These are phyloP conservation scores for Mesaphorura yosii DNA, from an alignment of 1,140 invertebrate genomes.

Conservation along the genomic window DNA sequence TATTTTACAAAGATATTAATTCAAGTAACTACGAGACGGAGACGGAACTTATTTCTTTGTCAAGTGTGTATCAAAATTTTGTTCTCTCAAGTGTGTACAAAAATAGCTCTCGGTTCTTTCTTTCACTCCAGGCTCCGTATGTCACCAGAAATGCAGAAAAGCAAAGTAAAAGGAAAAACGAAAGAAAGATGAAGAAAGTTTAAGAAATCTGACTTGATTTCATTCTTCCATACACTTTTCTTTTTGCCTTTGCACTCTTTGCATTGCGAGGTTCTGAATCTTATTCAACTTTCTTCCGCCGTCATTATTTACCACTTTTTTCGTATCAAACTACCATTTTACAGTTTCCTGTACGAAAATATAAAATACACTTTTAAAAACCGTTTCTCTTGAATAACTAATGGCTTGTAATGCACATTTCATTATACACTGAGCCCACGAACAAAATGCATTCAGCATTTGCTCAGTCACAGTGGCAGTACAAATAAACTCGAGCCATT, in stretches of 20 bases:
- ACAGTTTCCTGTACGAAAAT: background rate
- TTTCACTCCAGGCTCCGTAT: background rate
- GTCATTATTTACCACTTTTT: slow-evolving; percentile 33
- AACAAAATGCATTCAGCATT: background rate
- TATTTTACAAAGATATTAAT: too few relatives aligned
- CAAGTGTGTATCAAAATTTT: too few relatives aligned
- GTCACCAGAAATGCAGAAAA: background rate
- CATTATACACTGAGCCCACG: background rate
- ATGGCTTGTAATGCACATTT: background rate
- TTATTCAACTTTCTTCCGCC: slow-evolving; percentile 10
- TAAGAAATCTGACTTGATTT: too few relatives aligned
- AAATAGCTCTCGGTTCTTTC: too few relatives aligned
- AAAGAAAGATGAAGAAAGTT: slow-evolving; percentile 13
- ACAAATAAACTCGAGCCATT: background rate
- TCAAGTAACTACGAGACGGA: too few relatives aligned
- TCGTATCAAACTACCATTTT: slow-evolving; percentile 27
- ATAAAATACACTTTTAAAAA: background rate
- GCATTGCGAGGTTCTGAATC: too few relatives aligned
- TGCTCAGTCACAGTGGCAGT: background rate
- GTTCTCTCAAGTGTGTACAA: too few relatives aligned
- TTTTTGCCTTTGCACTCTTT: too few relatives aligned
- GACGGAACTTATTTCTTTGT: too few relatives aligned
- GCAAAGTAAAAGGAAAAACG: slow-evolving; percentile 2
- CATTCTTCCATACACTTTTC: too few relatives aligned
- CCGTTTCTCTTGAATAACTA: background rate